Base-by-base conservation (phyloP, 2,797 vertebrate genomes). In the Mallotus villosus region DNA sequence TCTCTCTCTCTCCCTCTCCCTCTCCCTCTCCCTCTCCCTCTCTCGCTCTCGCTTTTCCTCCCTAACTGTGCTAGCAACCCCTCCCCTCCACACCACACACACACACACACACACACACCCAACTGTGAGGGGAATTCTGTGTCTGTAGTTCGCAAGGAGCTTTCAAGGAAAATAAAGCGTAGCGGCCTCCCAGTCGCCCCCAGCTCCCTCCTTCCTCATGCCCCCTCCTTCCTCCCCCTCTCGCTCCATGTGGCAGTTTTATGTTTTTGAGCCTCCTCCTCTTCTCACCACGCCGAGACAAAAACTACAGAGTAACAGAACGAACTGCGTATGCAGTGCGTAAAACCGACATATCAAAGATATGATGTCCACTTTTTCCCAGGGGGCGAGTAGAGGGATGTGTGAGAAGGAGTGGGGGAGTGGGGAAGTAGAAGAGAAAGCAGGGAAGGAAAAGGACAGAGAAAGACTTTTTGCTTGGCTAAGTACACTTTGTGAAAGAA, bases 81-180 rank as follows among this genome's bases (percentile, higher is more conserved):
- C 65, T 37, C 27, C 58, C 24, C 71, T 29, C 3, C 17, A 25
- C 19, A 81, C 83, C 82, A 73, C 24, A 55, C 32, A 62, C 9
- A 21, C 25, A 25, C 1, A 25, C 29, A 25, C 67, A 6, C 72
- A 17, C 63, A 80, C 53, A 27, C 49, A 66, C 71, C 77, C 75
- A 46, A 83, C 86, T 77, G 82, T 59, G 84, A 87, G 86, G 88
- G 89, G 86, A 90, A 92, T 91, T 93, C 87, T 93, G 86, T 92
- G 90, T 89, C 89, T 86, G 87, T 68, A 88, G 87, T 90, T 93
- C 91, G 89, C 85, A 90, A 85, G 86, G 89, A 91, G 90, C 87
- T 90, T 87, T 92, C 84, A 88, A 90, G 90, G 80, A 87, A 88
- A 91, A 90, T 84, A 90, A 90, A 89, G 86, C 80, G 79, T 76